Conservation (phyloP, 1,140 invertebrate genomes). For the Planococcus citri region DNA sequence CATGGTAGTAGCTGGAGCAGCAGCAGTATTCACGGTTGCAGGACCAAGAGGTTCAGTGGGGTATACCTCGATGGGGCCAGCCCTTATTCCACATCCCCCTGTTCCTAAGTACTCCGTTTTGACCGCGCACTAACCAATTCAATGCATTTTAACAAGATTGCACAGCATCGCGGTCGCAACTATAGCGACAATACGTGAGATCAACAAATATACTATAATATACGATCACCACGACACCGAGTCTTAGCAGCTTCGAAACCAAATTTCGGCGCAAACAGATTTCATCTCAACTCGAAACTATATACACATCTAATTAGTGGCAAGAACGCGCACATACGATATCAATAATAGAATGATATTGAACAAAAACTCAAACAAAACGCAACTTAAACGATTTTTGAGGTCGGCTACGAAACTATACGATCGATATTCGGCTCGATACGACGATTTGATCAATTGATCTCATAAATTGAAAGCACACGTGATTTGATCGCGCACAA, state of each 20-base stretch:
- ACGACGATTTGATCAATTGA: not conserved
- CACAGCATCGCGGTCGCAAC: not conserved
- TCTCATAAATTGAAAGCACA: not conserved
- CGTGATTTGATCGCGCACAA: not conserved
- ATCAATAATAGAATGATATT: no score
- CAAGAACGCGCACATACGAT: not conserved
- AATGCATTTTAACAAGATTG: not conserved
- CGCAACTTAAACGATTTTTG: not conserved
- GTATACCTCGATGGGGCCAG: constrained; percentile 23
- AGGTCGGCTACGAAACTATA: no score
- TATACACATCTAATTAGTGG: not conserved
- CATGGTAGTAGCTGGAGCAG: constrained; percentile 28
- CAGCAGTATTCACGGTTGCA: constrained; percentile 28
- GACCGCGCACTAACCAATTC: not conserved
- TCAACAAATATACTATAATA: no score
- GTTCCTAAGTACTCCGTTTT: constrained; percentile 16
- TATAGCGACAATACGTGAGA: not conserved
- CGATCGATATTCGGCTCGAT: no score
- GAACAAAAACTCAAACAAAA: no score
- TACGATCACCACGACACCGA: no score
- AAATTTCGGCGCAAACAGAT: not conserved
- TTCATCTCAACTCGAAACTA: no score
- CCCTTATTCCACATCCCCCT: constrained; percentile 17
- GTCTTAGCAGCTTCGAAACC: not conserved
- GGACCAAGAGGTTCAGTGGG: constrained; percentile 29